Percentiles rank a stretch among this genome's conserved stretches.
phyloP scores from a whole-genome alignment of 2,113 vertebrate species.

The Zosterops hypoxanthus region DNA sequence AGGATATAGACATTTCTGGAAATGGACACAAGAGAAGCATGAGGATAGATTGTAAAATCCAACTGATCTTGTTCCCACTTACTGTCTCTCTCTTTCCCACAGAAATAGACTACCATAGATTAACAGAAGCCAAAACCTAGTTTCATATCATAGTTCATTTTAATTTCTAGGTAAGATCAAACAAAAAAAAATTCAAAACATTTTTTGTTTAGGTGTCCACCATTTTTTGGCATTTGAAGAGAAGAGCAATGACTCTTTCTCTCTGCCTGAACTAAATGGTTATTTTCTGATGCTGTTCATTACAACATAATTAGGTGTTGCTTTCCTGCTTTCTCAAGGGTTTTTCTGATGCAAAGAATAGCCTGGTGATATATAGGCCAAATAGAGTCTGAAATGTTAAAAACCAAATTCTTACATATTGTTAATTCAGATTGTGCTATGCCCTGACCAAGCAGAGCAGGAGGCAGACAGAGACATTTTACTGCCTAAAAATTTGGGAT shows the following conservation, averaged over 20 bases:
- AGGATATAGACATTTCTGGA: conserved; percentile 55
- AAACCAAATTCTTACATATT: not conserved
- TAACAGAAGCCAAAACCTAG: not conserved
- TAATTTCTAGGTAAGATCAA: not conserved
- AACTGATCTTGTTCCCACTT: not conserved
- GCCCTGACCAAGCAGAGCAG: not conserved
- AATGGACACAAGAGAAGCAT: conserved; percentile 42
- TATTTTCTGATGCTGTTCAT: not conserved
- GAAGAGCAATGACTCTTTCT: not conserved
- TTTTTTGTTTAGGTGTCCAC: not conserved
- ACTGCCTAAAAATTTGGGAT: not conserved
- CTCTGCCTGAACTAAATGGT: not conserved
- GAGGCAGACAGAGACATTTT: not conserved
- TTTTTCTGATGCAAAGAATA: not conserved
- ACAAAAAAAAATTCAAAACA: not conserved
- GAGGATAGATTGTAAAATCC: not conserved
- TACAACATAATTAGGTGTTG: not conserved
- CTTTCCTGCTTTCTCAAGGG: not conserved
- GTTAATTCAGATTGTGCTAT: not conserved
- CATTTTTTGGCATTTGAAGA: not conserved
- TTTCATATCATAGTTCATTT: not conserved
- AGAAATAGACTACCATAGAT: not conserved
- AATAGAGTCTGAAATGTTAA: not conserved
- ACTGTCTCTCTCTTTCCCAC: not conserved
- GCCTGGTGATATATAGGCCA: not conserved